Evolutionary conservation across 1,140 invertebrate genomes (phyloP).

Genomic region (Drosophila kohkoa): DNA sequence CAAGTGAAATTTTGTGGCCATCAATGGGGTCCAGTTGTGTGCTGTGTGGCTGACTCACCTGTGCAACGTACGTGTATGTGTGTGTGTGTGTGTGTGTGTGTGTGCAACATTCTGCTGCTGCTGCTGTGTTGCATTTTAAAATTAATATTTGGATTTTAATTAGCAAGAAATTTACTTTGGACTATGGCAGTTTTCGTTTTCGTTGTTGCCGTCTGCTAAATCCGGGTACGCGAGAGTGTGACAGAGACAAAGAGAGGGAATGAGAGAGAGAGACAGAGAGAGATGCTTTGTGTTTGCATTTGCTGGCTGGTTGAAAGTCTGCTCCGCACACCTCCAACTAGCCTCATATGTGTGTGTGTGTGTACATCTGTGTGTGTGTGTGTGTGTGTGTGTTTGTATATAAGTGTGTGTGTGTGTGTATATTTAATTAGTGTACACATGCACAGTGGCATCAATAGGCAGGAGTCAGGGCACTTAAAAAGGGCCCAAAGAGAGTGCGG

Average conservation of each 20-base stretch:
- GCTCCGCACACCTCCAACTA: slow-evolving; percentile 31
- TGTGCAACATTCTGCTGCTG: slow-evolving; percentile 2
- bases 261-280: background rate
- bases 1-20: slow-evolving; percentile 48
- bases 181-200: slow-evolving; percentile 64
- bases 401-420: slow-evolving; percentile 45
- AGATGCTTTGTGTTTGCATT: slow-evolving; percentile 73
- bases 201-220: slow-evolving; percentile 20
- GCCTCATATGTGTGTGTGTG: slow-evolving; percentile 21
- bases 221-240: background rate
- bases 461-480: background rate
- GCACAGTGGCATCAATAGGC: slow-evolving; percentile 56
- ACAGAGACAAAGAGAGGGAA: background rate
- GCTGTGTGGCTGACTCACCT: slow-evolving; percentile 30
- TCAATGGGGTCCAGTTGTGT: slow-evolving; percentile 40
- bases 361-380: slow-evolving; percentile 42
- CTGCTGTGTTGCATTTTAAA: slow-evolving; percentile 73
- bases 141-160: slow-evolving; percentile 84
- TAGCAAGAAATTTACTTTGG: slow-evolving; percentile 82
- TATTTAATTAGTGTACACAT: slow-evolving; percentile 77
- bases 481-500: background rate
- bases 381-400: slow-evolving; percentile 48
- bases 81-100: too few relatives aligned
- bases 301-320: slow-evolving; percentile 27
- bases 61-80: background rate